Evolutionary conservation across 53 echinoderm and acorn worm species (phyloP).

Genomic region (Echinometra lucunter): DNA sequence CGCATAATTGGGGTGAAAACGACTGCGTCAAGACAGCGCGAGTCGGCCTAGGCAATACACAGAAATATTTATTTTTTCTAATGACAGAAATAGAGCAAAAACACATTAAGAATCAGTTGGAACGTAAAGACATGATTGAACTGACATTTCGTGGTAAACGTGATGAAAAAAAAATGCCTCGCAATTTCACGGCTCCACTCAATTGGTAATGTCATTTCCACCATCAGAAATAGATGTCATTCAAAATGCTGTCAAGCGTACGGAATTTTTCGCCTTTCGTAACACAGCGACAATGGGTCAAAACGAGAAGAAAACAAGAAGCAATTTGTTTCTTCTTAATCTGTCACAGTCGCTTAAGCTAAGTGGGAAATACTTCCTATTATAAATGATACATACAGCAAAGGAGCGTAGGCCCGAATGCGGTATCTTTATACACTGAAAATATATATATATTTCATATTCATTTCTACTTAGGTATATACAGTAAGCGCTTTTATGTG

Average conservation of each 20-base stretch:
- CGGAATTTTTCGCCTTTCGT: background rate
- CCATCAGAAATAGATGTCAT: constrained; percentile 35
- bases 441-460: no score
- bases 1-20: background rate
- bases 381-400: background rate
- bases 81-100: constrained; percentile 56
- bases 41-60: background rate
- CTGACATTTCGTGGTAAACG: constrained; percentile 18
- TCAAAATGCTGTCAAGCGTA: background rate
- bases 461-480: background rate
- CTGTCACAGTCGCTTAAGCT: constrained; percentile 2
- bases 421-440: background rate
- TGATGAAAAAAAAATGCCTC: background rate
- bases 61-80: constrained; percentile 5
- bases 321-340: constrained; percentile 39
- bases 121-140: background rate
- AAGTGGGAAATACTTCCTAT: background rate
- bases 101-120: constrained; percentile 11
- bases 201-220: constrained; percentile 6
- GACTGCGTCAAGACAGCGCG: no score
- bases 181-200: constrained; percentile 1
- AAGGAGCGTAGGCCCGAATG: background rate
- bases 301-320: background rate
- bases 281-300: background rate
- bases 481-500: background rate